phyloP scores from a whole-genome alignment of 92 coral and sea anemone genomes.

The Hydrozoanthus gracilis region DNA sequence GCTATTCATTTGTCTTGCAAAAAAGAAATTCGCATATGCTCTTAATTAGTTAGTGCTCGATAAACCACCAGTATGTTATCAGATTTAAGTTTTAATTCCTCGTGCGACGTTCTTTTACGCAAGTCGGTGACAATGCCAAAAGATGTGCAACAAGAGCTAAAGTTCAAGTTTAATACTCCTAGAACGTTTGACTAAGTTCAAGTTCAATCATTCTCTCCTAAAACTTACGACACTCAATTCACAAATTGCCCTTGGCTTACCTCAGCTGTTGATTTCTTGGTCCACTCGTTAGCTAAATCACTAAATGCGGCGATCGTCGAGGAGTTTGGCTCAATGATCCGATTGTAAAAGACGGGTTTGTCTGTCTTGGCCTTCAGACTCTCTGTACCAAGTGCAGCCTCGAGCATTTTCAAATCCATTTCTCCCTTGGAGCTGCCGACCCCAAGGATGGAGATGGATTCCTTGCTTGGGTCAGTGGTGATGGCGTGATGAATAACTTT shows the following conservation, averaged over 20 bases:
- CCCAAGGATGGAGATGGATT: slow-evolving; percentile 17
- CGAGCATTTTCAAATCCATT: slow-evolving; percentile 20
- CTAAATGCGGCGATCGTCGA: slow-evolving; percentile 16
- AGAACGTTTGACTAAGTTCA: too few species aligned
- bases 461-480: not conserved
- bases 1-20: too few species aligned
- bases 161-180: too few species aligned
- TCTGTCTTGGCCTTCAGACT: not conserved
- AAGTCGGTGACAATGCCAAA: too few species aligned
- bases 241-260: not conserved
- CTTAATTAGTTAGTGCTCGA: too few species aligned
- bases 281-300: slow-evolving; percentile 25
- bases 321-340: slow-evolving; percentile 33
- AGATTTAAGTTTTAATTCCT: too few species aligned
- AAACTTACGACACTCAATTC: too few species aligned
- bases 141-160: too few species aligned
- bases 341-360: slow-evolving; percentile 20
- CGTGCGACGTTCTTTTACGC: too few species aligned
- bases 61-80: too few species aligned
- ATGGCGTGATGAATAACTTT: not conserved
- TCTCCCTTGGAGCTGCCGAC: slow-evolving; percentile 43
- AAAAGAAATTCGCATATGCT: too few species aligned
- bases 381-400: slow-evolving; percentile 3
- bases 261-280: slow-evolving; percentile 8
- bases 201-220: too few species aligned